Evolutionary conservation across 2,797 vertebrate species (phyloP).

Genomic region (Acipenser oxyrinchus): DNA sequence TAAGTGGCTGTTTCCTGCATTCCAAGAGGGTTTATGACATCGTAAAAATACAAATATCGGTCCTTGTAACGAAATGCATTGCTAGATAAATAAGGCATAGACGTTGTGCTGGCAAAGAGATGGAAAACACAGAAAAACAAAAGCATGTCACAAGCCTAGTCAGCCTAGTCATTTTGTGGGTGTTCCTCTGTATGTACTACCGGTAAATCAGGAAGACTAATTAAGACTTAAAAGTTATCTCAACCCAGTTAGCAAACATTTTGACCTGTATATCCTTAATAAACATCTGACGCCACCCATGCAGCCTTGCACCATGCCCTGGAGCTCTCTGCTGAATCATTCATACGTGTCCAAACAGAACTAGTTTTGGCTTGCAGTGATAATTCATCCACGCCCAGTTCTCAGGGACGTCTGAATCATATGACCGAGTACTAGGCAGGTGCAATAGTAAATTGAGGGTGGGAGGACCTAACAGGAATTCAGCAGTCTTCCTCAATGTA

Average conservation of each 20-base stretch:
- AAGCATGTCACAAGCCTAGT: no score
- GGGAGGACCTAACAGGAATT: not conserved
- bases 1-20: no score
- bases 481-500: no score
- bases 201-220: conserved; percentile 29
- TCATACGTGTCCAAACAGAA: conserved; percentile 68
- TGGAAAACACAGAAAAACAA: no score
- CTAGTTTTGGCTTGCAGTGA: conserved; percentile 52
- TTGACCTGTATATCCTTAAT: conserved; percentile 26
- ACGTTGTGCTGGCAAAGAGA: no score
- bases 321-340: conserved; percentile 51
- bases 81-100: no score
- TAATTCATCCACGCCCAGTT: conserved; percentile 58
- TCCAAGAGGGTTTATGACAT: no score
- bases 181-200: no score
- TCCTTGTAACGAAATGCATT: no score
- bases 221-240: conserved; percentile 32
- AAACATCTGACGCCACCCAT: conserved; percentile 31
- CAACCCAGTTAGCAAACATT: conserved; percentile 48
- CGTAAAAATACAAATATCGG: no score
- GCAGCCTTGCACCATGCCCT: conserved; percentile 60
- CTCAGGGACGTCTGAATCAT: conserved; percentile 54
- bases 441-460: conserved; percentile 42
- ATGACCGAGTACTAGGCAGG: conserved; percentile 52
- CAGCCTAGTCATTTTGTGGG: no score